A percentile compares a stretch with the other conserved stretches of the same genome.
Conservation (phyloP, 2,888 invertebrate species). For the Lucinisca nassula region DNA sequence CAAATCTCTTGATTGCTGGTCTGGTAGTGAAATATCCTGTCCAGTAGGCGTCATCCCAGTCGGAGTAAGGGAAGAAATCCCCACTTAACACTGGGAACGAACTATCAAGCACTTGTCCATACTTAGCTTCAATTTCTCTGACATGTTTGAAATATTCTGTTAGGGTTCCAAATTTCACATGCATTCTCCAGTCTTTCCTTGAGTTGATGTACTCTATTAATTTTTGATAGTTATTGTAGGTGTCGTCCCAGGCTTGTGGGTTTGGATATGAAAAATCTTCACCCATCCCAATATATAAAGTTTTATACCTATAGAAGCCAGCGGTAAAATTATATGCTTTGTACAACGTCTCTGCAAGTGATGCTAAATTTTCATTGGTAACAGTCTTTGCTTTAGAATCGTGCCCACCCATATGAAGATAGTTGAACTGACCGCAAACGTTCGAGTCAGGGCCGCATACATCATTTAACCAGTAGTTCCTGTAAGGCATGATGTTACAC, state of each 20-base stretch:
- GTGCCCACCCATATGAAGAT: slow-evolving; percentile 95
- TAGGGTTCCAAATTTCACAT: slow-evolving; percentile 93
- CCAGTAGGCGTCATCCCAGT: slow-evolving; percentile 96
- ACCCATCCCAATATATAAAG: slow-evolving; percentile 97
- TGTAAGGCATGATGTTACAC: slow-evolving; percentile 98
- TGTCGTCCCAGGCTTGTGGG: slow-evolving; percentile 97
- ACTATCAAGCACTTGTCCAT: neutral
- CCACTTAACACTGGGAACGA: slow-evolving; percentile 93
- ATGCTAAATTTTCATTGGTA: slow-evolving; percentile 94
- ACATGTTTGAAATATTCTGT: slow-evolving; percentile 95
- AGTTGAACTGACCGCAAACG: slow-evolving; percentile 89
- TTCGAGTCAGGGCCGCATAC: slow-evolving; percentile 98
- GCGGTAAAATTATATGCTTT: slow-evolving; percentile 97
- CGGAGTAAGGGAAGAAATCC: slow-evolving; percentile 99
- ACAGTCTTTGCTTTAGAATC: slow-evolving; percentile 92
- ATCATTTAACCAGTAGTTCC: slow-evolving; percentile 98
- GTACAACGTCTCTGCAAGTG: slow-evolving; percentile 93
- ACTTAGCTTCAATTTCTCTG: slow-evolving; percentile 54
- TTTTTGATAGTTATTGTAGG: slow-evolving; percentile 96
- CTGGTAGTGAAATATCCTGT: slow-evolving; percentile 97
- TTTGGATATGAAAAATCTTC: slow-evolving; percentile 98
- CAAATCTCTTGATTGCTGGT: slow-evolving; percentile 91
- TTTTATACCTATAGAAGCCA: slow-evolving; percentile 96
- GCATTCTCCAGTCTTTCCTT: slow-evolving; percentile 90
- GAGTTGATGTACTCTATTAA: slow-evolving; percentile 96